phyloP scores from a whole-genome alignment of 2,113 vertebrate genomes.

The Salvelinus fontinalis region DNA sequence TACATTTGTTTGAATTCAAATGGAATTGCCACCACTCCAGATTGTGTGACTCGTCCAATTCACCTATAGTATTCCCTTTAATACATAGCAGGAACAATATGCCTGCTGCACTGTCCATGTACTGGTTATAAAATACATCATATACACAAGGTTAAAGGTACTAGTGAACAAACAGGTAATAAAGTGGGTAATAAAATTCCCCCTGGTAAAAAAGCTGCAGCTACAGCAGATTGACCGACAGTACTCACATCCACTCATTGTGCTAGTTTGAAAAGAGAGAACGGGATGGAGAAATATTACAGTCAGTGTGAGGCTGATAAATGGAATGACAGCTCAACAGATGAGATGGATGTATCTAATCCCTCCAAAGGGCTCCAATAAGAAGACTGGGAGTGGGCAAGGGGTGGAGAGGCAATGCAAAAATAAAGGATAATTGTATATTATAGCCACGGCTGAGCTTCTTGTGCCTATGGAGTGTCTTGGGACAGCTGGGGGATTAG shows the following conservation, averaged over 20 bases:
- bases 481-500: conserved; percentile 71
- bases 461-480: conserved; percentile 58
- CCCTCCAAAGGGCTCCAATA: conserved; percentile 59
- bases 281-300: conserved; percentile 20
- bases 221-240: conserved; percentile 38
- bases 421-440: conserved; percentile 51
- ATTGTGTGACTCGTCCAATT: neutral
- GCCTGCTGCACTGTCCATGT: neutral
- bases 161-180: conserved; percentile 31
- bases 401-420: conserved; percentile 10
- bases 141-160: conserved; percentile 34
- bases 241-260: conserved; percentile 29
- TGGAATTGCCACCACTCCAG: neutral
- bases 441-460: conserved; percentile 52
- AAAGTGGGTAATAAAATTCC: conserved; percentile 34
- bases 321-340: conserved; percentile 60
- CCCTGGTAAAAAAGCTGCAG: conserved; percentile 28
- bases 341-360: conserved; percentile 68
- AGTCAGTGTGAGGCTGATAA: conserved; percentile 19
- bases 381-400: conserved; percentile 49
- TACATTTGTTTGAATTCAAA: neutral
- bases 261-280: conserved; percentile 21
- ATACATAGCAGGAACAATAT: neutral
- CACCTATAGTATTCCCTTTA: neutral
- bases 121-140: conserved; percentile 11